These are phyloP conservation scores for Rhinoderma darwinii DNA, from an alignment of 2,113 vertebrate genomes.

Conservation along the genomic window DNA sequence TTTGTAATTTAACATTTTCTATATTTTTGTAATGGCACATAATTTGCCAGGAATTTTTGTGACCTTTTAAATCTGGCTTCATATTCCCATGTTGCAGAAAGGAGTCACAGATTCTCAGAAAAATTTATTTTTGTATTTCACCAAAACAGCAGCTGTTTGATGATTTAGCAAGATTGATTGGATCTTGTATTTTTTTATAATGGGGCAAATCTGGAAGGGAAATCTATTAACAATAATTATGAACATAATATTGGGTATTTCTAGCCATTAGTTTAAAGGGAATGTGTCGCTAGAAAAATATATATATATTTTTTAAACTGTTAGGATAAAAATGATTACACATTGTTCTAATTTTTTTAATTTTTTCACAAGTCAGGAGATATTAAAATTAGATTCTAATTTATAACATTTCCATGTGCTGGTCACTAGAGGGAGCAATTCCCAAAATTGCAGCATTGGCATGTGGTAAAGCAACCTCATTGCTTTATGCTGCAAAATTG, in stretches of 20 bases:
- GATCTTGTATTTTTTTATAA: background rate
- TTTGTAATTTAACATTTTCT: constrained; percentile 30
- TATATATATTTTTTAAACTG: too few species aligned
- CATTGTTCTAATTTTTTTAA: too few species aligned
- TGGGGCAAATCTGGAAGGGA: background rate
- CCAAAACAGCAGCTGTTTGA: constrained; percentile 15
- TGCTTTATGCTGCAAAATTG: too few species aligned
- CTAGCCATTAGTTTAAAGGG: background rate
- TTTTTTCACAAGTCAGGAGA: too few species aligned
- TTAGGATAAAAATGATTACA: too few species aligned
- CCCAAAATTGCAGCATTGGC: too few species aligned
- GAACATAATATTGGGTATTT: background rate
- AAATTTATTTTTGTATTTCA: background rate
- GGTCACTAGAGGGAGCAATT: too few species aligned
- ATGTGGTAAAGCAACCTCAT: too few species aligned
- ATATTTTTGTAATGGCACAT: constrained; percentile 10
- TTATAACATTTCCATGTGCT: too few species aligned
- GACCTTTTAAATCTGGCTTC: constrained; percentile 18
- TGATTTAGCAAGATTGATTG: background rate
- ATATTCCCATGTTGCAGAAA: background rate
- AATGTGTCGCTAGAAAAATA: too few species aligned
- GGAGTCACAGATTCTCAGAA: constrained; percentile 5
- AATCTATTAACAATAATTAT: background rate
- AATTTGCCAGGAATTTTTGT: constrained; percentile 34
- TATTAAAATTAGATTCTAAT: too few species aligned